These are phyloP conservation scores for Adrianichthys oophorus DNA, from an alignment of 2,797 vertebrate species.

Conservation along the genomic window DNA sequence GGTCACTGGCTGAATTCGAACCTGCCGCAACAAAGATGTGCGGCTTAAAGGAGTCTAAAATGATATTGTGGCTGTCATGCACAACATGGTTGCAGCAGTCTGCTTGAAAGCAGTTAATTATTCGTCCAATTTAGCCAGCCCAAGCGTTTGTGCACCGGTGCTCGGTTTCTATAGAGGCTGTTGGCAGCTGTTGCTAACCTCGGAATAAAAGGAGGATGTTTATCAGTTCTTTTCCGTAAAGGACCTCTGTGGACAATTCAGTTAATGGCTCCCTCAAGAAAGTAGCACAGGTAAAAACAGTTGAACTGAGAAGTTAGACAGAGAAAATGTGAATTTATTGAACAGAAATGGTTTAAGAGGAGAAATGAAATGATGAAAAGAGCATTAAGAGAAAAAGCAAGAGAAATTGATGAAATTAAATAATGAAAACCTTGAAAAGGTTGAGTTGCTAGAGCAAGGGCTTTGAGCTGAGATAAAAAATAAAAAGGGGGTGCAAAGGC, in stretches of 20 bases:
- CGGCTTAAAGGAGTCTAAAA: slow-evolving; percentile 25
- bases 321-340: slow-evolving; percentile 27
- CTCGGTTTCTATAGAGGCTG: slow-evolving; percentile 21
- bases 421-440: slow-evolving; percentile 46
- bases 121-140: slow-evolving; percentile 10
- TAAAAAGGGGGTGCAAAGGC: slow-evolving; percentile 19
- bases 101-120: slow-evolving; percentile 7
- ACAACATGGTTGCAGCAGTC: slow-evolving; percentile 5
- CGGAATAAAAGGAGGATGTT: slow-evolving; percentile 49
- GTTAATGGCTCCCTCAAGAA: slow-evolving; percentile 42
- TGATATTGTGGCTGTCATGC: slow-evolving; percentile 12
- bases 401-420: slow-evolving; percentile 48
- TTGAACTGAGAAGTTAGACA: slow-evolving; percentile 2
- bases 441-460: slow-evolving; percentile 31
- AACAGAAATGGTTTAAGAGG: slow-evolving; percentile 31
- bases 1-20: slow-evolving; percentile 55
- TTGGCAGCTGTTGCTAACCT: slow-evolving; percentile 42
- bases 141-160: slow-evolving; percentile 2
- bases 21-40: slow-evolving; percentile 48
- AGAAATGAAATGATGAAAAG: slow-evolving; percentile 26
- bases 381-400: slow-evolving; percentile 21
- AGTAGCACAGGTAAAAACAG: slow-evolving; percentile 8
- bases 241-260: slow-evolving; percentile 39
- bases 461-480: slow-evolving; percentile 5
- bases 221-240: slow-evolving; percentile 36